Percentiles rank a stretch among this genome's conserved stretches.
These are phyloP conservation scores for Hoplostethus atlanticus DNA, from an alignment of 2,797 vertebrate genomes.

Conservation along the genomic window DNA sequence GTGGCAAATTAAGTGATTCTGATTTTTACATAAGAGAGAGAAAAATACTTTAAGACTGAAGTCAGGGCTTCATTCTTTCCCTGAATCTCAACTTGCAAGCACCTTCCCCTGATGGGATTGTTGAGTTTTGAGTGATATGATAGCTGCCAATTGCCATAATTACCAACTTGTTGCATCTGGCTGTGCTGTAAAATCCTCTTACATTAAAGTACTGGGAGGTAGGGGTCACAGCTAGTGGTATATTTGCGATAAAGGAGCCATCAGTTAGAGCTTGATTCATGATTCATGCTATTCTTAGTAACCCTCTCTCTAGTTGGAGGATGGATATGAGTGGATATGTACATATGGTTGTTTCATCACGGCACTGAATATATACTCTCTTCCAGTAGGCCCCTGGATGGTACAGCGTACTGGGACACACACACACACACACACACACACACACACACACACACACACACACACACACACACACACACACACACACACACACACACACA, in stretches of 20 bases:
- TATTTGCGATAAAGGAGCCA: conserved; percentile 26
- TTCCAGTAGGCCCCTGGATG: no score
- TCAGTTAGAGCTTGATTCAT: conserved; percentile 15
- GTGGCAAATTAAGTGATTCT: neutral
- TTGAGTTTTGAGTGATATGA: conserved; percentile 29
- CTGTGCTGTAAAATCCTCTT: conserved; percentile 50
- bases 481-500: neutral
- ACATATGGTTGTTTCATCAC: neutral
- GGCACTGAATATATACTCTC: neutral
- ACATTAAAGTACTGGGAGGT: conserved; percentile 49
- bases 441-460: no score
- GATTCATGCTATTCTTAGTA: neutral
- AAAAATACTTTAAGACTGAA: conserved; percentile 10
- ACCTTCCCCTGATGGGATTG: conserved; percentile 8
- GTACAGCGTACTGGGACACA: neutral
- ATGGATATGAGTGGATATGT: neutral
- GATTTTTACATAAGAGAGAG: neutral
- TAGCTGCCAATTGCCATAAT: conserved; percentile 59
- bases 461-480: no score
- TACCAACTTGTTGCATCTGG: conserved; percentile 51
- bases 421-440: conserved; percentile 1
- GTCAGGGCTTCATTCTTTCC: conserved; percentile 9
- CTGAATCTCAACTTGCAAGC: conserved; percentile 17
- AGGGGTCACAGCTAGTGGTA: conserved; percentile 27
- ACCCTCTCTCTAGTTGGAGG: neutral